Evolutionary conservation across 2,113 vertebrate species (phyloP).

Genomic region (Catharus fuscescens): DNA sequence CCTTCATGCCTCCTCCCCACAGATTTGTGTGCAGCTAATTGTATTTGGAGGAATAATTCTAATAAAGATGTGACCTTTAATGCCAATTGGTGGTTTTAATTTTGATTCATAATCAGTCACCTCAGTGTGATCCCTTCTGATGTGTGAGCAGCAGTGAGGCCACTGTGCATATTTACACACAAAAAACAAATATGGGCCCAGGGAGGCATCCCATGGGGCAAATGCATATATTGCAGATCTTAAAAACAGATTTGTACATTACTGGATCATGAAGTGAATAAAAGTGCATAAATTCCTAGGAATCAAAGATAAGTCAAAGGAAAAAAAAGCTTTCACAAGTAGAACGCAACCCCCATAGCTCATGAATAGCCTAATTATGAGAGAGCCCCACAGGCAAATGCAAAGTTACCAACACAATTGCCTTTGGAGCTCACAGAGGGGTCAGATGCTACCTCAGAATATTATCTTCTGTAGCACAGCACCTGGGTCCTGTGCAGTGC

Average conservation of each 20-base stretch:
- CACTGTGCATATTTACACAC: slow-evolving; percentile 73
- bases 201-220: slow-evolving; percentile 60
- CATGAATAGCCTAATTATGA: slow-evolving; percentile 73
- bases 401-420: slow-evolving; percentile 66
- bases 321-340: slow-evolving; percentile 52
- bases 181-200: slow-evolving; percentile 75
- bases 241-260: slow-evolving; percentile 64
- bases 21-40: slow-evolving; percentile 68
- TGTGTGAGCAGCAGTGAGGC: slow-evolving; percentile 62
- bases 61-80: slow-evolving; percentile 83
- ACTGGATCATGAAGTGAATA: slow-evolving; percentile 51
- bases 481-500: slow-evolving; percentile 56
- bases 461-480: slow-evolving; percentile 52
- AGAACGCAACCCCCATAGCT: slow-evolving; percentile 67
- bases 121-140: slow-evolving; percentile 62
- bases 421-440: slow-evolving; percentile 63
- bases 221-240: slow-evolving; percentile 65
- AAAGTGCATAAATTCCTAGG: slow-evolving; percentile 63
- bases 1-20: slow-evolving; percentile 34
- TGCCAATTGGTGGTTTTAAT: slow-evolving; percentile 78
- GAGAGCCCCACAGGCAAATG: slow-evolving; percentile 71
- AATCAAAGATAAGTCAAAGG: slow-evolving; percentile 27
- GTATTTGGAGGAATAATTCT: slow-evolving; percentile 78
- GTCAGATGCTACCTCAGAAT: slow-evolving; percentile 60
- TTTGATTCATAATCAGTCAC: slow-evolving; percentile 76